phyloP scores from a whole-genome alignment of 2,797 vertebrate genomes.

The Epinephelus coioides region DNA sequence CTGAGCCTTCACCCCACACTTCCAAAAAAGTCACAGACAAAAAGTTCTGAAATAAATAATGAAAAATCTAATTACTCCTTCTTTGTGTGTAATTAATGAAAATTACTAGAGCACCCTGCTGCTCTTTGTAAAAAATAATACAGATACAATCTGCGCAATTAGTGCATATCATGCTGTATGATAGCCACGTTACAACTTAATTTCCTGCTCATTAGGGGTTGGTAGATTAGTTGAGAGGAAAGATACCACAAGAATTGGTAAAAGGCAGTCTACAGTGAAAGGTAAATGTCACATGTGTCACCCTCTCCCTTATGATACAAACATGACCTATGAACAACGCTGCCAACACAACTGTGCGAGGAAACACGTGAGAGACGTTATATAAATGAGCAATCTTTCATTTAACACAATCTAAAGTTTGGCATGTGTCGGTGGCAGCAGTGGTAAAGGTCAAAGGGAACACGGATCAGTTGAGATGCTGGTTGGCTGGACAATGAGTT shows the following conservation, averaged over 20 bases:
- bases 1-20: neutral
- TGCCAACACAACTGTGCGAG: neutral
- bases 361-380: slow-evolving; percentile 33
- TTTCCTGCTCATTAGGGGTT: slow-evolving; percentile 87
- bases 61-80: slow-evolving; percentile 86
- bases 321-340: slow-evolving; percentile 33
- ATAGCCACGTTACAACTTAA: slow-evolving; percentile 86
- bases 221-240: slow-evolving; percentile 70
- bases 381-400: slow-evolving; percentile 59
- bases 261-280: slow-evolving; percentile 23
- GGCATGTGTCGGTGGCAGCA: slow-evolving; percentile 61
- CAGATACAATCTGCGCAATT: slow-evolving; percentile 88
- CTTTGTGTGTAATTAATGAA: slow-evolving; percentile 90
- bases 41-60: slow-evolving; percentile 84
- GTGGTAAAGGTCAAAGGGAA: slow-evolving; percentile 85
- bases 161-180: slow-evolving; percentile 84
- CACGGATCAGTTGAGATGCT: slow-evolving; percentile 84
- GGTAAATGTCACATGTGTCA: slow-evolving; percentile 21
- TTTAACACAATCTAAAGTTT: slow-evolving; percentile 73
- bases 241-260: slow-evolving; percentile 41
- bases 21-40: slow-evolving; percentile 61
- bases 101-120: slow-evolving; percentile 84
- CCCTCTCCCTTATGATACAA: neutral
- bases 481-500: slow-evolving; percentile 85
- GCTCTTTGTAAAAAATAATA: slow-evolving; percentile 82